Percentiles rank a stretch among this genome's conserved stretches.
phyloP scores from a whole-genome alignment of 2,113 vertebrate species.

The Carassius gibelio region DNA sequence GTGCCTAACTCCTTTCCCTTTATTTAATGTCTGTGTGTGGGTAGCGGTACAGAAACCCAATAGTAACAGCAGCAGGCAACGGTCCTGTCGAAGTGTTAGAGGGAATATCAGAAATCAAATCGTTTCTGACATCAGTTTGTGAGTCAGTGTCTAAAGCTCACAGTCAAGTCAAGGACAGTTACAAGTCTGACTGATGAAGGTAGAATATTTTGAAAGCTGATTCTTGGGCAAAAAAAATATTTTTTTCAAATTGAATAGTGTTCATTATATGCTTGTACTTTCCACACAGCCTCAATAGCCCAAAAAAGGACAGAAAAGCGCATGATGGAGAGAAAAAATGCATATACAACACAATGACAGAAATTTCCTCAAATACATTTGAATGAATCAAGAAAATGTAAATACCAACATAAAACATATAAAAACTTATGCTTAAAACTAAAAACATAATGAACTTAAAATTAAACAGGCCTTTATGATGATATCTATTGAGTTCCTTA shows the following conservation, averaged over 20 bases:
- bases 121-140: neutral
- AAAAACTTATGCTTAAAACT: no score
- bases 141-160: neutral
- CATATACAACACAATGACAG: no score
- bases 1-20: neutral
- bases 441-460: no score
- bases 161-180: neutral
- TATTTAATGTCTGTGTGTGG: constrained; percentile 25
- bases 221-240: neutral
- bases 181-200: constrained; percentile 5
- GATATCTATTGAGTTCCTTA: no score
- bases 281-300: no score
- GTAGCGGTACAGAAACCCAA: neutral
- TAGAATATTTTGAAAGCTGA: neutral
- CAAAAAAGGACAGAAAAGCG: no score
- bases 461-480: no score
- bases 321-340: no score
- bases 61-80: neutral
- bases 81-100: neutral
- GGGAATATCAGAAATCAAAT: neutral
- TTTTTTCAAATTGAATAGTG: neutral
- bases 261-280: neutral
- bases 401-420: no score
- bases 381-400: no score
- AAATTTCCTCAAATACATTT: no score